Base-by-base conservation (phyloP, 2,888 invertebrate genomes). In the Argynnis bischoffii region DNA sequence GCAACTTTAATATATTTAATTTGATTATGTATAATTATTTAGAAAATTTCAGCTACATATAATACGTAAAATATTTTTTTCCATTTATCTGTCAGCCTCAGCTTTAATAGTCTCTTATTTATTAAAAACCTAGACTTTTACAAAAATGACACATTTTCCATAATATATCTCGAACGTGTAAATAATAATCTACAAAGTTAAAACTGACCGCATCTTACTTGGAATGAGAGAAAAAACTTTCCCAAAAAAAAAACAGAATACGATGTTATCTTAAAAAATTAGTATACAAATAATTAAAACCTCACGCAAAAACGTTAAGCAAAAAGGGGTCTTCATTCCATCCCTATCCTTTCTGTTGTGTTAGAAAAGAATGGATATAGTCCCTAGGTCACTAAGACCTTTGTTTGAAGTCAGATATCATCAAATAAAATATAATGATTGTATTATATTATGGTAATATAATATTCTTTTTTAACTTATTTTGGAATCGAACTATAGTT, bases 231-330 rank as follows among this genome's bases (percentile, higher is more conserved):
- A 47, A 47, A 57, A 31, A 3, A 41, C 35, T 11, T 41, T 41
- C 14, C 15, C 26, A 47, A 57, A 63, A 57, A 57, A 26, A 18
- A 4, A 4, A 15, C 3, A 2, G 1, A 46, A 56, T 41, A 41
- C 41, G 67, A 65, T 67, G 51, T 64, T 66, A 67, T 71, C 67
- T 51, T 18, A 55, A 57, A 57, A 64, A 47, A 64, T 67, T 64
- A 54, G 69, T 16, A 60, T 35, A 64, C 71, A 64, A 71, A 71
- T 71, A 69, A 67, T 71, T 69, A 69, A 64, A 67, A 54, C 50
- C 55, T 48, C 21, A 54, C 63, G 60, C 67, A 66, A 70, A 70
- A 69, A 64, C 60, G 16, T 14, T 6, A 3, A 14, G 51, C 67
- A 66, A 71, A 71, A 71, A 71, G 48, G 55, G 71, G 59, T 69